phyloP scores from a whole-genome alignment of 2,797 vertebrate species.

The Buphagus erythrorhynchus region DNA sequence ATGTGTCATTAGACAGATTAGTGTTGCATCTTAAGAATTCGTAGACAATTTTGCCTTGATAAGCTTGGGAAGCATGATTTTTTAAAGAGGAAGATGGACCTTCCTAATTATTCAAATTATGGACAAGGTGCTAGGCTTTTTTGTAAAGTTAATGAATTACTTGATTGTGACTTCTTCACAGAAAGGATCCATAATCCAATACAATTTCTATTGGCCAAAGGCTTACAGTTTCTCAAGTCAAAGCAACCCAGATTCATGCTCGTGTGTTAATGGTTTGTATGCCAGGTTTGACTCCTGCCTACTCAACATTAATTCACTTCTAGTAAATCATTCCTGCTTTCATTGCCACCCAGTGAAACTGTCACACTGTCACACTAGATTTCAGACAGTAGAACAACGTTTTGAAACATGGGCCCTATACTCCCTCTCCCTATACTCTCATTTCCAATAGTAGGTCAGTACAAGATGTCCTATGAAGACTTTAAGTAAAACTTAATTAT shows the following conservation, averaged over 20 bases:
- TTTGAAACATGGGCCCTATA: neutral
- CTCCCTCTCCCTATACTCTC: neutral
- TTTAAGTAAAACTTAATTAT: neutral
- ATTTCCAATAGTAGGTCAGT: neutral
- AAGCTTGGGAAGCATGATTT: neutral
- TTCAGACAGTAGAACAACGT: neutral
- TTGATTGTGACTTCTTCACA: neutral
- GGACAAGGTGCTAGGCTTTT: neutral
- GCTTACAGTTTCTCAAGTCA: neutral
- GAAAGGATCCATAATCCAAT: neutral
- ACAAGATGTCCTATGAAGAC: neutral
- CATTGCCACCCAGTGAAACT: neutral
- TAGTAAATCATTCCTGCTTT: neutral
- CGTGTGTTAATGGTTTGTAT: neutral
- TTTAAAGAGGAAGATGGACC: neutral
- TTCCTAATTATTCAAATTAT: neutral
- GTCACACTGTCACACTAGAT: neutral
- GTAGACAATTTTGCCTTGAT: neutral
- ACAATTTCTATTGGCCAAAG: neutral
- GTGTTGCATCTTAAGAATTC: neutral
- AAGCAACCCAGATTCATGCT: neutral
- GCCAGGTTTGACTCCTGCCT: neutral
- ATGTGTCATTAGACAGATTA: neutral
- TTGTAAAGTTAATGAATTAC: neutral
- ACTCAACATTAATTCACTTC: neutral